These are phyloP conservation scores for Druon quercuslanigerum DNA, from an alignment of 1,140 invertebrate species.

Conservation along the genomic window DNA sequence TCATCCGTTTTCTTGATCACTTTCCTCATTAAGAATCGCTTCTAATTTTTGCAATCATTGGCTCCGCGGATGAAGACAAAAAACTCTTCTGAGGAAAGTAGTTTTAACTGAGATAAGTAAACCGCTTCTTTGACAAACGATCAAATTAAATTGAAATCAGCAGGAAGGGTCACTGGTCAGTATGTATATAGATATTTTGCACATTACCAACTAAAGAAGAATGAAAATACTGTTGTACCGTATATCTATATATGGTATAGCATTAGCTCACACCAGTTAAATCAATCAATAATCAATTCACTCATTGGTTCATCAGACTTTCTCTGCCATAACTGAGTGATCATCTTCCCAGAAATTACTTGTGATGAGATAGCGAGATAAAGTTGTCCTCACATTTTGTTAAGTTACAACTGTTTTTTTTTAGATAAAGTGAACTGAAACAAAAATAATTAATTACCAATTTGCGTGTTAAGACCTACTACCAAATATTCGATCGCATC, in stretches of 20 bases:
- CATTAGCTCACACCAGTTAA: background rate
- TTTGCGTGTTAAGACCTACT: no score
- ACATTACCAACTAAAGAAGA: background rate
- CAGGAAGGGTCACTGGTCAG: slow-evolving; percentile 2
- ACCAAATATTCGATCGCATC: no score
- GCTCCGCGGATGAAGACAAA: background rate
- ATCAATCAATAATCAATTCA: slow-evolving; percentile 26
- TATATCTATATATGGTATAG: background rate
- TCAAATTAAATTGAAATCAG: slow-evolving; percentile 17
- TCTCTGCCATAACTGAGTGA: background rate
- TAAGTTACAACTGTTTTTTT: no score
- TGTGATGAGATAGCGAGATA: background rate
- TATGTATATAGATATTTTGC: background rate
- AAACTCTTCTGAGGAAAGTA: background rate
- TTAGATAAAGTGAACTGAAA: no score
- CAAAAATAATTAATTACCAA: no score
- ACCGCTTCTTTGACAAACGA: slow-evolving; percentile 17
- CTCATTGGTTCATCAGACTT: background rate
- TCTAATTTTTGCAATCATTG: background rate
- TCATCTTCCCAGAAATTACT: background rate
- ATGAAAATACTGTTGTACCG: slow-evolving; percentile 16
- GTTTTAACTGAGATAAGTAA: background rate
- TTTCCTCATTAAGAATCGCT: background rate
- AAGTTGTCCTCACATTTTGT: no score
- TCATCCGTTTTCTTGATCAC: background rate